Conservation (phyloP, 53 echinoderm and acorn worm genomes). For the Antedon mediterranea region DNA sequence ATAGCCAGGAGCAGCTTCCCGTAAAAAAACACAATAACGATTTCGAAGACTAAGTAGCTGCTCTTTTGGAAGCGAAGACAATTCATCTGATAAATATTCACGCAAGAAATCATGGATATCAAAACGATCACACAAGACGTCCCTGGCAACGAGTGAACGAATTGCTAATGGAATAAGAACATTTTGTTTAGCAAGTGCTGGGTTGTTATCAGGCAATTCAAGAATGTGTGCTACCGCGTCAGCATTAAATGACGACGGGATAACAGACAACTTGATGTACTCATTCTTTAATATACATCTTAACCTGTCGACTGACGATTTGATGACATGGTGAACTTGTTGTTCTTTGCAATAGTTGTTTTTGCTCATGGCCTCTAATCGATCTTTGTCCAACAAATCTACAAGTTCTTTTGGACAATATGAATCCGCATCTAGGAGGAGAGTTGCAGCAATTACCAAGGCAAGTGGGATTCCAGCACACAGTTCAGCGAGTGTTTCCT, state of each 20-base stretch:
- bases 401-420: neutral
- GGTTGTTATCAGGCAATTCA: neutral
- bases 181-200: constrained; percentile 15
- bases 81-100: constrained; percentile 12
- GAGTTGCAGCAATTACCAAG: constrained; percentile 8
- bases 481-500: neutral
- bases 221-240: neutral
- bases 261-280: neutral
- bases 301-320: neutral
- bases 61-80: constrained; percentile 6
- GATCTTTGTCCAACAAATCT: neutral
- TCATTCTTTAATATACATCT: neutral
- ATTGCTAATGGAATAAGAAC: constrained; percentile 19
- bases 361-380: neutral
- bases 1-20: constrained; percentile 8
- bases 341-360: neutral
- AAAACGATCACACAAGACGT: constrained; percentile 12
- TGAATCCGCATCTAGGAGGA: constrained; percentile 1
- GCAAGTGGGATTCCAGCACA: constrained; percentile 26
- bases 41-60: neutral
- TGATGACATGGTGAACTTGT: neutral
- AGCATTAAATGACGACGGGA: constrained; percentile 3
- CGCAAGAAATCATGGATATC: constrained; percentile 23
- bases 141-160: constrained; percentile 25
- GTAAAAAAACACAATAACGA: constrained; percentile 29